Conservation (phyloP, 1,140 invertebrate genomes). For the Dinoponera quadriceps region DNA sequence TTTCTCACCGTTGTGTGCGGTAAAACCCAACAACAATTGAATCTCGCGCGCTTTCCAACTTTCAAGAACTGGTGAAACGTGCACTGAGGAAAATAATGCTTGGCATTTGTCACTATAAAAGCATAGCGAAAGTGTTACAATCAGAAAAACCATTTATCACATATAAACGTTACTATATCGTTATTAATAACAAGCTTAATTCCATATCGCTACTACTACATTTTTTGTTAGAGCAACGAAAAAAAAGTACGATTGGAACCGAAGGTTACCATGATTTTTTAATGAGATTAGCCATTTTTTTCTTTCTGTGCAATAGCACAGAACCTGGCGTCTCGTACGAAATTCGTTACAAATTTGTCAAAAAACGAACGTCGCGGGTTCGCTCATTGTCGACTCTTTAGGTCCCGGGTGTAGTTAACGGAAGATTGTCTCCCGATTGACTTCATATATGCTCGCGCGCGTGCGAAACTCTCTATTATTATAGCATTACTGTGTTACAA, state of each 20-base stretch:
- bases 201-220: too few relatives aligned
- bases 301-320: too few relatives aligned
- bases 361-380: not conserved
- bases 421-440: slow-evolving; percentile 29
- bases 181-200: too few relatives aligned
- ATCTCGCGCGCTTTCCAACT: not conserved
- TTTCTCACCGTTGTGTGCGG: not conserved
- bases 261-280: too few relatives aligned
- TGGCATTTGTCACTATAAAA: too few relatives aligned
- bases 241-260: too few relatives aligned
- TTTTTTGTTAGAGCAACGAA: too few relatives aligned
- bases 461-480: slow-evolving; percentile 14
- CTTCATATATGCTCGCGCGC: not conserved
- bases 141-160: too few relatives aligned
- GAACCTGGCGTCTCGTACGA: not conserved
- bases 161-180: too few relatives aligned
- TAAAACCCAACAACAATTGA: not conserved
- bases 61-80: not conserved
- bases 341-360: not conserved
- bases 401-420: not conserved
- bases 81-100: too few relatives aligned
- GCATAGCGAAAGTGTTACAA: too few relatives aligned
- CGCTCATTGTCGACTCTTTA: not conserved
- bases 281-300: too few relatives aligned
- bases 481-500: slow-evolving; percentile 34